Base-by-base conservation (phyloP, 2,888 invertebrate genomes). In the Netelia virgata region DNA sequence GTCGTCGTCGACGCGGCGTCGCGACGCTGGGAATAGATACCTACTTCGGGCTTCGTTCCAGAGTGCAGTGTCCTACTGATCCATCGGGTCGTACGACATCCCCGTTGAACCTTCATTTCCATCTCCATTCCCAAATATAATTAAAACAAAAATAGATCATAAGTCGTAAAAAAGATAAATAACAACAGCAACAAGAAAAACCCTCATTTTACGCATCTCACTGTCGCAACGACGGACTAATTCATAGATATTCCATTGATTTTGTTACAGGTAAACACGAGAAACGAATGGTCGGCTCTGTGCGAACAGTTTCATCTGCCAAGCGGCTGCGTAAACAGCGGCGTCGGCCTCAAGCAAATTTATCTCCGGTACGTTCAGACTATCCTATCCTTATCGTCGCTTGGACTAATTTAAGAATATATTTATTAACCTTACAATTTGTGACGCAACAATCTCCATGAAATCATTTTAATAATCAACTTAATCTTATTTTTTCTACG, bases 201-300 rank as follows among this genome's bases (percentile, higher is more conserved):
- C 1, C 47, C 3, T 47, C 47, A 1, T 14, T 14, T 11, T 11
- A 47, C 47, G 14, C 3, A 14, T 2, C 47, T 11, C 43, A 23
- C 2, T 2, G 23, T 28, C 28, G 28, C 28, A 28, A 28, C 43
- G 9, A 36, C 3, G 1, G 20, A 57, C 55, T 36, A 23, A 47
- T 47, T 57, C 11, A 83, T 55, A 1, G 2, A 47, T 68, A 28
- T 61, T 83, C 63, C 36, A 69, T 78, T 61, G 86, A 82, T 89
- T 86, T 90, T 86, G 87, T 94, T 94, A 9, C 94, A 98, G 98
- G 97, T 98, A 66, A 98, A 98, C 94, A 96, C 96, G 90, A 96
- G 97, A 90, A 97, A 98, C 92, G 96, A 97, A 87, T 99, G 98
- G 99, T 96, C 97, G 88, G 96, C 97, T 85, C 95, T 98, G 87